These are phyloP conservation scores for Chaetura pelagica DNA, from an alignment of 2,113 vertebrate genomes.

Conservation along the genomic window DNA sequence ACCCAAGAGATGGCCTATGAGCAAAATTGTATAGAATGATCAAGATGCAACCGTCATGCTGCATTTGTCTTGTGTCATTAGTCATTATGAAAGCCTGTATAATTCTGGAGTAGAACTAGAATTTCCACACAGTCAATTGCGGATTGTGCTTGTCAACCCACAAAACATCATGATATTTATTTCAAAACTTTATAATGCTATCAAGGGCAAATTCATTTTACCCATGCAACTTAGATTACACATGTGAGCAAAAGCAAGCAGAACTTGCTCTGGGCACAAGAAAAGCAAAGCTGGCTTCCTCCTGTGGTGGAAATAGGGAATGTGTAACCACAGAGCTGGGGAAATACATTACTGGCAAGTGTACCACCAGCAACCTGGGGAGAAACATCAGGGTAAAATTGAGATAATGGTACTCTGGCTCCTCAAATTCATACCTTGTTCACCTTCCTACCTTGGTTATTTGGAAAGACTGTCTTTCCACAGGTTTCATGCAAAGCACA, in stretches of 20 bases:
- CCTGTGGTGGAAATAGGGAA: neutral
- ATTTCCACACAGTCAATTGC: conserved; percentile 23
- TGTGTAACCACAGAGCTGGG: neutral
- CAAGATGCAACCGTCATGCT: conserved; percentile 17
- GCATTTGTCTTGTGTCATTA: neutral
- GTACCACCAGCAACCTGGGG: neutral
- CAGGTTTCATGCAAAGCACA: neutral
- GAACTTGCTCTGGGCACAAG: neutral
- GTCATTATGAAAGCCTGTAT: conserved; percentile 9
- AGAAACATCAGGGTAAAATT: neutral
- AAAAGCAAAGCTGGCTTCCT: conserved; percentile 4
- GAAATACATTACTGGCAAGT: rapidly evolving
- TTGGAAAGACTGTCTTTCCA: neutral
- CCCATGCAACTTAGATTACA: neutral
- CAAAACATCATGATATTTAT: conserved; percentile 31
- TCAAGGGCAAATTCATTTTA: conserved; percentile 34
- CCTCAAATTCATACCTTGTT: neutral
- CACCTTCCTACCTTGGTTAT: rapidly evolving
- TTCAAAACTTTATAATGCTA: conserved; percentile 31
- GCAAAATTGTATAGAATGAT: conserved; percentile 7
- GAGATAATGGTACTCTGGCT: neutral
- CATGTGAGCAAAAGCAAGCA: rapidly evolving
- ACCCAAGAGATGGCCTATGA: neutral
- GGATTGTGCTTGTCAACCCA: conserved; percentile 4
- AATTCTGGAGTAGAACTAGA: conserved; percentile 34